Evolutionary conservation across 2,113 vertebrate genomes (phyloP), one percentile per base, ranked within the genome.

Genomic region (Scalopus aquaticus): DNA sequence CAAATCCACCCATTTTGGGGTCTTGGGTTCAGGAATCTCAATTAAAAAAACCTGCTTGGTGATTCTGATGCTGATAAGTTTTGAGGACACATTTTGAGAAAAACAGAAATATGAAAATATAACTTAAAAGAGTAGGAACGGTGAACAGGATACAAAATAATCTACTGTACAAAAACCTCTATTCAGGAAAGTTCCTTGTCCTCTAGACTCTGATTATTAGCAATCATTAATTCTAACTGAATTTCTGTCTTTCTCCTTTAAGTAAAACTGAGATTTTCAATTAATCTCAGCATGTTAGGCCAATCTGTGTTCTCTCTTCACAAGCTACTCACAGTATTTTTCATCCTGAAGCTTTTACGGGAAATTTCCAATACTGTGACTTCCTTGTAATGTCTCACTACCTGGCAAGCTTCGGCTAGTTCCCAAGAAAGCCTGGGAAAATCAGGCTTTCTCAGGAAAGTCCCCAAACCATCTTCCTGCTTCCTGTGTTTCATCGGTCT

Each of bases 31-130:
- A 74, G 64, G 49, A 62, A 82, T 74, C 46, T 86, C 22, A 6
- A 30, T 60, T 93, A 69, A 77, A 73, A 82, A 74, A 85, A 9
- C 35, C 46, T 70, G 76, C 13, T 79, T 62, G 16, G n/a, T 91
- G 88, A 85, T 85, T 70, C 24, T 49, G 72, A 60, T 22, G 11
- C 30, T 76, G 20, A 19, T 65, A 46, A 20, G 28, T 91, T 91
- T 88, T 87, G 12, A 81, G 54, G 78, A 88, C 74, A 69, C 19
- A 42, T 81, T 92, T 85, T 65, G 35, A 91, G 86, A 76, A 83
- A 78, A 79, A 65, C 10, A 72, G 46, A 62, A 94, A 62, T 92
- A n/a, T 28, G 58, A 92, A 78, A 49, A 22, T 79, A 28, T 62
- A 80, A 35, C 76, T 80, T 72, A 74, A 72, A 93, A 79, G 30